phyloP scores from a whole-genome alignment of 2,113 vertebrate species.

The Zingel zingel region DNA sequence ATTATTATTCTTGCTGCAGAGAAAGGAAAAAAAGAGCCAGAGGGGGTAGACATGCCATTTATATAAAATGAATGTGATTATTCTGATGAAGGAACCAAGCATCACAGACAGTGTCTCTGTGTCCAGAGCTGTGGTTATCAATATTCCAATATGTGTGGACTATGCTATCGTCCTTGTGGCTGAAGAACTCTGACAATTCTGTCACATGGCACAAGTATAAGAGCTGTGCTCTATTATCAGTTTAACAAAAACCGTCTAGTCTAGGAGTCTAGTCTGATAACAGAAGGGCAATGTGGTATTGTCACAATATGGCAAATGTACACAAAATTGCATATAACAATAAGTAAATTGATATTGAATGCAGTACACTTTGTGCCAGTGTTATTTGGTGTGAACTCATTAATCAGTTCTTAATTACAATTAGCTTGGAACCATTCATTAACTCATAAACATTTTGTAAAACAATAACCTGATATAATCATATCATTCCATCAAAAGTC shows the following conservation, averaged over 20 bases:
- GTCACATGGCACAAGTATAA: neutral
- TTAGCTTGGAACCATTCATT: neutral
- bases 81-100: constrained; percentile 36
- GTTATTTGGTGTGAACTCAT: neutral
- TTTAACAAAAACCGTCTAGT: no score
- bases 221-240: no score
- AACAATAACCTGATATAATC: neutral
- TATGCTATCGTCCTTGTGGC: neutral
- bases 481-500: neutral
- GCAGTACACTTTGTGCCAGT: neutral
- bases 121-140: constrained; percentile 30
- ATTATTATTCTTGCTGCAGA: constrained; percentile 65
- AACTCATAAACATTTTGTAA: no score
- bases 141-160: constrained; percentile 29
- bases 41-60: constrained; percentile 54
- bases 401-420: neutral
- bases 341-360: no score
- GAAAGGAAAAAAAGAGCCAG: constrained; percentile 17
- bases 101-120: constrained; percentile 37
- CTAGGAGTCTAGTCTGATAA: neutral
- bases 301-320: neutral
- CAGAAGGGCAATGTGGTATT: neutral
- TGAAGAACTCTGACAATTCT: constrained; percentile 13
- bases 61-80: constrained; percentile 68
- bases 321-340: neutral